Evolutionary conservation across 2,797 vertebrate species (phyloP).

Genomic region (Pelobates cultripes): DNA sequence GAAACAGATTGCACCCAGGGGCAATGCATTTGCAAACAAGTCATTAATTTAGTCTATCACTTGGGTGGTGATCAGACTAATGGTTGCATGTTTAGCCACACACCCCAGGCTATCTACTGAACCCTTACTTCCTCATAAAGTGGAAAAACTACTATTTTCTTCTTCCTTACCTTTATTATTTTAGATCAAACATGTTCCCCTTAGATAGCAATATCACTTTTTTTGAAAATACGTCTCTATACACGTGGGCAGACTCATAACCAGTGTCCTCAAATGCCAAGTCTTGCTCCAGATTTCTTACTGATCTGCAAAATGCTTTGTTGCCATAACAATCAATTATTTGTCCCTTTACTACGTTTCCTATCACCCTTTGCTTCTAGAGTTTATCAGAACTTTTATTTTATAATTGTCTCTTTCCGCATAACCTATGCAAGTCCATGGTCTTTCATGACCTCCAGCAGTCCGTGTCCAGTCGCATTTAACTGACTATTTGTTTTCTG

Average conservation of each 20-base stretch:
- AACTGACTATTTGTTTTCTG: background rate
- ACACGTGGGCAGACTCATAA: background rate
- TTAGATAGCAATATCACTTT: background rate
- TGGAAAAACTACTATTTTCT: background rate
- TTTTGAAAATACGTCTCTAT: background rate
- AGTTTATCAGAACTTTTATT: background rate
- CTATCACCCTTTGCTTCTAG: background rate
- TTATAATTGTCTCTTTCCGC: background rate
- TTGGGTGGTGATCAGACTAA: background rate
- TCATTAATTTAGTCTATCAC: conserved; percentile 1
- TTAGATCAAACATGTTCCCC: background rate
- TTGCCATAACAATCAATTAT: too few relatives aligned
- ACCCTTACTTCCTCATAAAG: background rate
- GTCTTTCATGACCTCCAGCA: background rate
- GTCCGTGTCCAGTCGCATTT: background rate
- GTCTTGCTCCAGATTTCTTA: too few relatives aligned
- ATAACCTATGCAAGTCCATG: too few relatives aligned
- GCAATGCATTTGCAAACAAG: background rate
- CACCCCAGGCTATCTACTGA: background rate
- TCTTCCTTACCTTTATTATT: background rate
- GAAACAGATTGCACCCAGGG: background rate
- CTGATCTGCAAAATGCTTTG: too few relatives aligned
- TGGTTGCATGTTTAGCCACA: background rate
- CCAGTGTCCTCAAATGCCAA: too few relatives aligned
- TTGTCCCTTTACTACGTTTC: too few relatives aligned